Evolutionary conservation across 23 tunicate species (phyloP), one percentile per base, ranked within the genome.

Genomic region (Diplosoma virens): DNA sequence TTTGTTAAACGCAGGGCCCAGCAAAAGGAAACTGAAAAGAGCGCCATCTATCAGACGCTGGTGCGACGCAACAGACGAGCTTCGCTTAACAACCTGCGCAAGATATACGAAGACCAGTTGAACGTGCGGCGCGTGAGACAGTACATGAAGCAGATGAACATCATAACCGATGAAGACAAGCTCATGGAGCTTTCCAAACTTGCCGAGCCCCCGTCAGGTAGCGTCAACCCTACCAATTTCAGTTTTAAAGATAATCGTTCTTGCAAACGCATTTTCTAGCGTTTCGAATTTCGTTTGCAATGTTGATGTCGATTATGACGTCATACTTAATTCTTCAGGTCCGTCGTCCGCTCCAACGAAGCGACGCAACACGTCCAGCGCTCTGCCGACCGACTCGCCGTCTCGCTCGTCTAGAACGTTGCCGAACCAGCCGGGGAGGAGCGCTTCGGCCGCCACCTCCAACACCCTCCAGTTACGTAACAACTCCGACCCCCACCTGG

Each of bases 91-190:
- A 94, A 94, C 55, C 86, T 88, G 30, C 53, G 88, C 48, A 46
- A 90, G 25, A 74, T 88, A 78, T 94, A 94, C 74, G 94, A 94
- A 33, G 99, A 94, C 30, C 89, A 86, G 63, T 47, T 88, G 78
- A 88, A 88, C 59, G 93, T 78, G 3, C 66, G 99, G 36, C 65
- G 89, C 23, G 99, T 94, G 56, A 69, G 68, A 46, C 99, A 94
- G 54, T 94, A 80, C 83, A 87, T 94, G 95, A 54, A 83, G 26
- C 71, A 60, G n/a, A 79, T 86, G 35, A 65, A 66, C 29, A 82
- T 93, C 72, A 67, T 88, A 29, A 36, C 37, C 1, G 94, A 93
- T 37, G 98, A 93, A 66, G 98, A 93, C 16, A 73, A 82, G 64
- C 48, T 94, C 28, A 88, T 87, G 90, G 90, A 83, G 30, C 75